Percentiles rank a stretch among this genome's conserved stretches.
phyloP scores from a whole-genome alignment of 2,113 vertebrate species.

The Lycaon pictus region DNA sequence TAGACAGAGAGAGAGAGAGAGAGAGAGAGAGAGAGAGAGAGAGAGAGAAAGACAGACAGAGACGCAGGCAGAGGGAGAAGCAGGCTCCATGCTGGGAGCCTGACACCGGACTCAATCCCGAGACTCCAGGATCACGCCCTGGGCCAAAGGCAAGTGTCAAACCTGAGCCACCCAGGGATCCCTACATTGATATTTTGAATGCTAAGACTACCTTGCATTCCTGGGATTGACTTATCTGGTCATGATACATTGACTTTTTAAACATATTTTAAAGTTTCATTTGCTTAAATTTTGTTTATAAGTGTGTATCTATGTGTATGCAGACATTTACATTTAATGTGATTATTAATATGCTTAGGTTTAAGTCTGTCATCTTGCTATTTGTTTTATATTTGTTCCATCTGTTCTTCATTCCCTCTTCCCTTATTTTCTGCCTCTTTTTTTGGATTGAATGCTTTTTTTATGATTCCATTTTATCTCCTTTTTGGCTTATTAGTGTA shows the following conservation, averaged over 20 bases:
- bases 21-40: no score
- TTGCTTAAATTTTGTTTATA: constrained; percentile 18
- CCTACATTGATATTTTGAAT: neutral
- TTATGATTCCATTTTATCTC: constrained; percentile 38
- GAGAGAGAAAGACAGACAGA: no score
- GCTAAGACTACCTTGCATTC: neutral
- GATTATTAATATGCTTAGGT: neutral
- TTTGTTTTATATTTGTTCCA: constrained; percentile 23
- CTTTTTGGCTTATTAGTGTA: constrained; percentile 29
- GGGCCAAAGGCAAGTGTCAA: no score
- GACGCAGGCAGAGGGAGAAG: no score
- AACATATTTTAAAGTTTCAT: neutral
- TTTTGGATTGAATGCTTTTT: neutral
- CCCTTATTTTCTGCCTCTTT: neutral
- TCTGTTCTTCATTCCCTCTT: neutral
- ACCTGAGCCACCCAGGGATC: no score
- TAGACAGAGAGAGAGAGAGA: no score
- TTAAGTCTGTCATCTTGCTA: neutral
- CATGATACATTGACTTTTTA: neutral
- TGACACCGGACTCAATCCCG: no score
- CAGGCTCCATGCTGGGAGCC: no score
- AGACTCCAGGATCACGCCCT: no score
- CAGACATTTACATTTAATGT: neutral
- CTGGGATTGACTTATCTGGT: neutral
- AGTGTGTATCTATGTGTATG: neutral